Evolutionary conservation across 2,888 invertebrate genomes (phyloP), one percentile per base, ranked within the genome.

Genomic region (Metallyticus violacea): DNA sequence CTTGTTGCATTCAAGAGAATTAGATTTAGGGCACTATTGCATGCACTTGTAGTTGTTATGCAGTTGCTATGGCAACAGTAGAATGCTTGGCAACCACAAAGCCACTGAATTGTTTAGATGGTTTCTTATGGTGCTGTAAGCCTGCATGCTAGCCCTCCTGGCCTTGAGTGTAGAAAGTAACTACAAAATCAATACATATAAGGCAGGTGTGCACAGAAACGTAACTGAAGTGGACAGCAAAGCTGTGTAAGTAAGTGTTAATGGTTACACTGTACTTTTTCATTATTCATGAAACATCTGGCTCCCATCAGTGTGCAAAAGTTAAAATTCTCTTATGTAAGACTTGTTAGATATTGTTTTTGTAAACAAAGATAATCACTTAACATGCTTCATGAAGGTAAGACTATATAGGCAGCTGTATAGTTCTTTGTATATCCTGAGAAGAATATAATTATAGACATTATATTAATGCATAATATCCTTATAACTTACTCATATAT

Each of bases 51-150:
- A 22, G 40, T 62, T 62, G 40, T 81, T 81, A 81, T 30, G 29
- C 9, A 40, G 81, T 81, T 81, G 81, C 81, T 81, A 81, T 25
- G 40, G 81, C 0, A 25, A 30, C 40, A 25, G 7, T 81, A 26
- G 81, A 29, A 30, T 81, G 81, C 81, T 25, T 81, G 26, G 81
- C 81, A 81, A 81, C 81, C 80, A 80, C 28, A 22, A 80, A 80
- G 80, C 80, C 25, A 81, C 30, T 81, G 81, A 81, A 81, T 80
- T 80, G 79, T 80, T 79, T 79, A 79, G 79, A 22, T 9, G 7
- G 79, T 81, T 25, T 30, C 30, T 30, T 81, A 81, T 30, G 25
- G 28, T 29, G 25, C 40, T 62, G 22, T 7, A 29, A 80, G 28
- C 30, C 22, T 7, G 29, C 80, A 80, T 15, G 22, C 26, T 30